Base-by-base conservation (phyloP, 2,888 invertebrate genomes). In the Priocnemis perturbator region DNA sequence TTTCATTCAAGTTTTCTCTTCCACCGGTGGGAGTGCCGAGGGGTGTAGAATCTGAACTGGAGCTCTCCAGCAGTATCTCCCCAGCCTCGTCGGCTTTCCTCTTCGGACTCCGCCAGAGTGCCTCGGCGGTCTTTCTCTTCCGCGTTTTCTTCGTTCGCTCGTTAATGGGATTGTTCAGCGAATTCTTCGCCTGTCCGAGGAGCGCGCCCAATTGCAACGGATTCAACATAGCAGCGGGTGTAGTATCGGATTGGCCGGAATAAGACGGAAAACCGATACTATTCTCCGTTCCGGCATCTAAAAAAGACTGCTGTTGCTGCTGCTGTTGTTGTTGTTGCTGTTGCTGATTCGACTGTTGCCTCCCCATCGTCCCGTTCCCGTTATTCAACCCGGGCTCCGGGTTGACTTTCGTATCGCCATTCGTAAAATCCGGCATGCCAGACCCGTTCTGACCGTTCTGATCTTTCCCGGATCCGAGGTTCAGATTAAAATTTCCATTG, bases 391-490 rank as follows among this genome's bases (percentile, higher is more conserved):
- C 86, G 0, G 89, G 87, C 66, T 90, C 90, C 67, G 87, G 87
- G 69, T 89, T 89, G 30, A 89, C 88, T 55, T 89, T 90, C 0
- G 88, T 81, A 50, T 89, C 89, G 3, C 85, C 84, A 21, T 87
- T 87, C 14, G 84, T 84, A 60, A 89, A 89, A 64, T 89, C 89
- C 0, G 89, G 83, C 77, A 88, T 76, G 5, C 85, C 83, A 0
- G 87, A 81, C 9, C 85, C 83, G 23, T 87, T 88, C 57, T 88
- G 89, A 7, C 82, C 83, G 44, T 85, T 88, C 58, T 87, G 88
- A 30, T 86, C 82, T 19, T 85, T 93, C 88, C 94, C 93, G 82
- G 93, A 91, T 86, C 93, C 94, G 88, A 93, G 91, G 89, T 93
- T 93, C 86, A 92, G 91, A 90, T 91, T 94, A 91, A 93, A 93